A percentile compares a stretch with the other conserved stretches of the same genome.
Evolutionary conservation across 2,888 invertebrate genomes (phyloP).

Genomic region (Chorisops tibialis): DNA sequence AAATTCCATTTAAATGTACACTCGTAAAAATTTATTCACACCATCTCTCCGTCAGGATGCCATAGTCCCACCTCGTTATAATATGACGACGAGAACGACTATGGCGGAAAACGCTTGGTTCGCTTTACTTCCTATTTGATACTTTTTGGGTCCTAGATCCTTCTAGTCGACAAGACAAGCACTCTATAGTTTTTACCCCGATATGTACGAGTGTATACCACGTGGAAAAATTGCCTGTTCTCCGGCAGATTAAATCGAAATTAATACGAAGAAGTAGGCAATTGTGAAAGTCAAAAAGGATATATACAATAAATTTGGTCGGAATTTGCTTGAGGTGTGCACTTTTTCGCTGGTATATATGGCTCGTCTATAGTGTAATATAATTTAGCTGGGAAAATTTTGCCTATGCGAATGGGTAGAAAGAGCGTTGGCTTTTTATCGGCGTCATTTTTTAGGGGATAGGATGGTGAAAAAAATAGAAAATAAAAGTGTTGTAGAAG

Average conservation of each 20-base stretch:
- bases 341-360: conserved; percentile 1
- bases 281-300: conserved; percentile 2
- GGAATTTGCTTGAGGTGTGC: conserved; percentile 10
- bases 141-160: too few relatives aligned
- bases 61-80: not conserved
- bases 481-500: too few relatives aligned
- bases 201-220: too few relatives aligned
- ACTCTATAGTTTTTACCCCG: too few relatives aligned
- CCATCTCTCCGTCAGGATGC: not conserved
- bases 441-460: not conserved
- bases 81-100: too few relatives aligned
- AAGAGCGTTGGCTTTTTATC: not conserved
- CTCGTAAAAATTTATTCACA: conserved; percentile 8
- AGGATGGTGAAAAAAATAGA: not conserved
- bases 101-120: not conserved
- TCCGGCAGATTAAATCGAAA: conserved; percentile 5
- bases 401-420: not conserved
- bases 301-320: conserved; percentile 5
- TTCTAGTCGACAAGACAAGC: too few relatives aligned
- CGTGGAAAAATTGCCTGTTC: not conserved
- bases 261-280: conserved; percentile 13
- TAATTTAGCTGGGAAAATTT: conserved; percentile 7
- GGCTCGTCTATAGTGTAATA: not conserved
- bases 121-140: too few relatives aligned
- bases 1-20: conserved; percentile 15